These are phyloP conservation scores for Ormyrus rosae DNA, from an alignment of 2,888 invertebrate genomes.

Conservation along the genomic window DNA sequence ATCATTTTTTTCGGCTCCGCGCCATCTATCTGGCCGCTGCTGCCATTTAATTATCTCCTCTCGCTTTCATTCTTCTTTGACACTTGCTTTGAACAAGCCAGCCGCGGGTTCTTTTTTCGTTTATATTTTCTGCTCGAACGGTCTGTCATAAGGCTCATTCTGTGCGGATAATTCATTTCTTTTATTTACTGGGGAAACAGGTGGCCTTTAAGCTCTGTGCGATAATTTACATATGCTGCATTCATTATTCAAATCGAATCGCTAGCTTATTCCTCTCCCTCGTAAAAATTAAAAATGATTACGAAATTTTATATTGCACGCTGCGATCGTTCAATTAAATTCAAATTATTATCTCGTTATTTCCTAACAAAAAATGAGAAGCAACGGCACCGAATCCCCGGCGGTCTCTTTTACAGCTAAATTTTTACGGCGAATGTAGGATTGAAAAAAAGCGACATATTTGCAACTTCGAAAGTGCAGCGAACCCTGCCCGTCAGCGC, in stretches of 20 bases:
- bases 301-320: too few relatives aligned
- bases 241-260: neutral
- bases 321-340: conserved; percentile 8
- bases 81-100: conserved; percentile 18
- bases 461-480: conserved; percentile 5
- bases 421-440: neutral
- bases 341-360: neutral
- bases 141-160: neutral
- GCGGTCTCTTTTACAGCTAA: too few relatives aligned
- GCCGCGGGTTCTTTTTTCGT: too few relatives aligned
- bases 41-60: conserved; percentile 37
- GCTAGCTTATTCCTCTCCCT: too few relatives aligned
- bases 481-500: neutral
- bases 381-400: too few relatives aligned
- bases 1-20: conserved; percentile 56
- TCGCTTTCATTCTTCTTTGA: conserved; percentile 24
- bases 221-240: conserved; percentile 24
- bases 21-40: conserved; percentile 44
- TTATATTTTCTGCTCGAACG: neutral
- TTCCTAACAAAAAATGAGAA: too few relatives aligned
- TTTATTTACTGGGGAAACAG: conserved; percentile 23
- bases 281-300: too few relatives aligned
- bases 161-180: conserved; percentile 5
- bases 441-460: conserved; percentile 12
- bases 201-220: neutral